Evolutionary conservation across 2,888 invertebrate genomes (phyloP).

Genomic region (Lithophane leautieri): DNA sequence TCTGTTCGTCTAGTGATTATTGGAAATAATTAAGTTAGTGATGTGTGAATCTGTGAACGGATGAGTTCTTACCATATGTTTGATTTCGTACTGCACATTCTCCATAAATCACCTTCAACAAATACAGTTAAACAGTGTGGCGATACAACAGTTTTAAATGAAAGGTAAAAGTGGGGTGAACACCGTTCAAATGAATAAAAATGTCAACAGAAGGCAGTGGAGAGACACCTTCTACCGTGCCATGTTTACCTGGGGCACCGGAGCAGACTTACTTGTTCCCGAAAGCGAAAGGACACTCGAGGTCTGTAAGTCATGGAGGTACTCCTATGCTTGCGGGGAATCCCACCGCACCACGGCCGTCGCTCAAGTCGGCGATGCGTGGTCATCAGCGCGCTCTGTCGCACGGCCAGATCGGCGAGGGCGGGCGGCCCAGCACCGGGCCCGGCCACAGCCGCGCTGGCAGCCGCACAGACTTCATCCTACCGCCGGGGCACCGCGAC

Average conservation of each 20-base stretch:
- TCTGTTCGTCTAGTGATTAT: constrained; percentile 71
- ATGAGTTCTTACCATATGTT: constrained; percentile 89
- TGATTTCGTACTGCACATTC: constrained; percentile 77
- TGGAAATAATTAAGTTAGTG: constrained; percentile 76
- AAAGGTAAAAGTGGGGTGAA: constrained; percentile 81
- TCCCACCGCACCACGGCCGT: constrained; percentile 91
- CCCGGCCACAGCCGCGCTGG: constrained; percentile 95
- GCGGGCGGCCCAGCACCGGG: constrained; percentile 77
- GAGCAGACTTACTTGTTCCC: constrained; percentile 90
- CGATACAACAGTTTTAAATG: constrained; percentile 84
- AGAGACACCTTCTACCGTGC: constrained; percentile 88
- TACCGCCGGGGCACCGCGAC: constrained; percentile 96
- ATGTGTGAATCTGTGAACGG: constrained; percentile 85
- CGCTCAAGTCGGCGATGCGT: constrained; percentile 93
- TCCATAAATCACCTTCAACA: constrained; percentile 65
- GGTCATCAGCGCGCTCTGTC: constrained; percentile 96
- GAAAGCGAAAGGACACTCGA: constrained; percentile 92
- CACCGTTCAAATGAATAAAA: constrained; percentile 91
- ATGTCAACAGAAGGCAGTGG: constrained; percentile 93
- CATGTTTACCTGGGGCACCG: constrained; percentile 88
- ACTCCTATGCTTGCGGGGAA: constrained; percentile 87
- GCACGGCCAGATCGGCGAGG: constrained; percentile 96
- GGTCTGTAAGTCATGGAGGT: constrained; percentile 96
- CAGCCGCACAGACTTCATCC: constrained; percentile 96
- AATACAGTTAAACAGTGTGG: constrained; percentile 72